These are phyloP conservation scores for Eurystomus glaucurus DNA, from an alignment of 2,797 vertebrate species.

Conservation along the genomic window DNA sequence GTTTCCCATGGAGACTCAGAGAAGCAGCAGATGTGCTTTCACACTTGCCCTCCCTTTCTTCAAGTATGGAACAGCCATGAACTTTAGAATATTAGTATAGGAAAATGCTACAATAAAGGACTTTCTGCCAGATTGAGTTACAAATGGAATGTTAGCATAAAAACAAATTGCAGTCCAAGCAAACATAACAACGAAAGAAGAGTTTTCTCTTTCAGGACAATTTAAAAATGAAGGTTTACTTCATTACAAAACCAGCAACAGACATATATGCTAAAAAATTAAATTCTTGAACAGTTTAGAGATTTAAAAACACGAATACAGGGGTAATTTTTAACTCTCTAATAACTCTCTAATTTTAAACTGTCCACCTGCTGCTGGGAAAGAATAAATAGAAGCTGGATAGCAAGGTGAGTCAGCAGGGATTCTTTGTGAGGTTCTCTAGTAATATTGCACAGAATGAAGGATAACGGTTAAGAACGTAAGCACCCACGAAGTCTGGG, in stretches of 20 bases:
- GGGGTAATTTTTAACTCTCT: background rate
- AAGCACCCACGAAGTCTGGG: background rate
- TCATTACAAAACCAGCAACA: background rate
- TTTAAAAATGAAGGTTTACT: background rate
- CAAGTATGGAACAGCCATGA: background rate
- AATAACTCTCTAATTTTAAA: background rate
- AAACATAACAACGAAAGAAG: background rate
- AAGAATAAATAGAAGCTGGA: background rate
- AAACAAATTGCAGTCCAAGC: background rate
- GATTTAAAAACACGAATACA: background rate
- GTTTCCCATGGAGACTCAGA: background rate
- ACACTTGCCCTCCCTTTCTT: background rate
- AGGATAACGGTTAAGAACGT: fast-evolving
- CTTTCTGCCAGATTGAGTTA: background rate
- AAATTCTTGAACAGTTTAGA: background rate
- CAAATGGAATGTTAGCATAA: background rate
- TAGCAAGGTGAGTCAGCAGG: background rate
- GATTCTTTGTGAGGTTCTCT: background rate
- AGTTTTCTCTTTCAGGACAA: background rate
- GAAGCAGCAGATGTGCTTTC: background rate
- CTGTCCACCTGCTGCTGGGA: background rate
- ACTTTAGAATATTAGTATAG: background rate
- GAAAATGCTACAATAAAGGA: background rate
- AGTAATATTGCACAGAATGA: background rate
- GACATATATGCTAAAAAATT: background rate